These are phyloP conservation scores for Potorous gilbertii DNA, from an alignment of 2,797 vertebrate genomes.

Conservation along the genomic window DNA sequence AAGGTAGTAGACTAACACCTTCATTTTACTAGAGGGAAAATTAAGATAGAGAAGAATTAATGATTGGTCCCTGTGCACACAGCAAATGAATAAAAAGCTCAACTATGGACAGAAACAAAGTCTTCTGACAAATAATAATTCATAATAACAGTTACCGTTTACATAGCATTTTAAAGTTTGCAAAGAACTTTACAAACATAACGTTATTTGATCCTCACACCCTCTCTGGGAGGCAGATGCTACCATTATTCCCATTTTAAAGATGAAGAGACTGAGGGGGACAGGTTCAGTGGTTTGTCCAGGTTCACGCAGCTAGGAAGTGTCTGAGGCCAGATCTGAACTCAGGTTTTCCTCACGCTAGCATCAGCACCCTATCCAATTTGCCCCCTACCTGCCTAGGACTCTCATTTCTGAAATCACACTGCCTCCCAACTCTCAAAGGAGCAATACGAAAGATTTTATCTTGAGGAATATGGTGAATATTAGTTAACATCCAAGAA, in stretches of 20 bases:
- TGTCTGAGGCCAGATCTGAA: neutral
- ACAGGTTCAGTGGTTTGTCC: neutral
- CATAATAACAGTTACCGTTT: neutral
- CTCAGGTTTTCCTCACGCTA: neutral
- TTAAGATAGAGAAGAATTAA: neutral
- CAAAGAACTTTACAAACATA: neutral
- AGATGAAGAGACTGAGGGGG: neutral
- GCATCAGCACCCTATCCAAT: neutral
- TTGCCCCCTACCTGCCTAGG: neutral
- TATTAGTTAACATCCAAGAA: conserved; percentile 27
- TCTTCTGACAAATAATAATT: neutral
- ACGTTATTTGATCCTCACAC: neutral
- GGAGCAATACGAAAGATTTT: conserved; percentile 1
- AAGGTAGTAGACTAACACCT: neutral
- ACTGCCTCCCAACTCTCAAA: neutral
- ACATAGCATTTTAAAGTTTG: neutral
- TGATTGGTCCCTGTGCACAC: neutral
- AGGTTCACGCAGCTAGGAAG: neutral
- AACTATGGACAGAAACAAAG: neutral
- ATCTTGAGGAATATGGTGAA: neutral
- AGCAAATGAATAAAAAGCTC: neutral
- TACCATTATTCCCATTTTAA: neutral
- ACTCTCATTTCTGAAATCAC: neutral
- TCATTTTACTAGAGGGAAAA: conserved; percentile 10
- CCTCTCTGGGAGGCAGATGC: neutral